Percentiles rank a stretch among this genome's conserved stretches.
These are phyloP conservation scores for Temnothorax rugatulus DNA, from an alignment of 2,888 invertebrate species.

Conservation along the genomic window DNA sequence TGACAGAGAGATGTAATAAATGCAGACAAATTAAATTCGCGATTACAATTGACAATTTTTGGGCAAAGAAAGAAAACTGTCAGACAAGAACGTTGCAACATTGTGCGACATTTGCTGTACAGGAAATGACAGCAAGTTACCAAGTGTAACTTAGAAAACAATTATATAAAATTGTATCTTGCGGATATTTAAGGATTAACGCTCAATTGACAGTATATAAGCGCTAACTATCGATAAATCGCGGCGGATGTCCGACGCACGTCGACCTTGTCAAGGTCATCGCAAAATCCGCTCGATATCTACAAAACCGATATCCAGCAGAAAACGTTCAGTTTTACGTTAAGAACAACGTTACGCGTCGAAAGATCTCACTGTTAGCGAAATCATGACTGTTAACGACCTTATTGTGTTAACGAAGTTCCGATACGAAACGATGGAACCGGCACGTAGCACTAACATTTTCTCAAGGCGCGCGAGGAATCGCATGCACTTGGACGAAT, in stretches of 20 bases:
- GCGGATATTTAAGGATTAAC: background rate
- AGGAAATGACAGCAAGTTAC: background rate
- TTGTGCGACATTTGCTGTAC: background rate
- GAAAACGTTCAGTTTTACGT: background rate
- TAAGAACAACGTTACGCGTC: background rate
- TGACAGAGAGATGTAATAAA: background rate
- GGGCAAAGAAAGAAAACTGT: background rate
- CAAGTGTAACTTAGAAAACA: background rate
- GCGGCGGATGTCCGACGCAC: background rate
- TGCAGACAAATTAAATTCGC: background rate
- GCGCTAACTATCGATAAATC: slow-evolving; percentile 16
- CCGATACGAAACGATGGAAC: slow-evolving; percentile 67
- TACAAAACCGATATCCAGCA: background rate
- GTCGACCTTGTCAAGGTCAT: slow-evolving; percentile 81
- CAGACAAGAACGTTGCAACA: background rate
- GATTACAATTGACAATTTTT: background rate
- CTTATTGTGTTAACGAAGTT: slow-evolving; percentile 69
- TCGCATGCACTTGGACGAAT: slow-evolving; percentile 8
- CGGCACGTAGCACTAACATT: slow-evolving; percentile 76
- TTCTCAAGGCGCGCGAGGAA: slow-evolving; percentile 43
- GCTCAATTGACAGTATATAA: background rate
- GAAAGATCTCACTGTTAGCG: background rate
- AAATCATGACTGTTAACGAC: slow-evolving; percentile 60
- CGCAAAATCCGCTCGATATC: background rate
- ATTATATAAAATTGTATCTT: background rate